These are phyloP conservation scores for Nemopilema nomurai DNA, from an alignment of 30 jellyfish, hydroid and myxozoan species.

Conservation along the genomic window DNA sequence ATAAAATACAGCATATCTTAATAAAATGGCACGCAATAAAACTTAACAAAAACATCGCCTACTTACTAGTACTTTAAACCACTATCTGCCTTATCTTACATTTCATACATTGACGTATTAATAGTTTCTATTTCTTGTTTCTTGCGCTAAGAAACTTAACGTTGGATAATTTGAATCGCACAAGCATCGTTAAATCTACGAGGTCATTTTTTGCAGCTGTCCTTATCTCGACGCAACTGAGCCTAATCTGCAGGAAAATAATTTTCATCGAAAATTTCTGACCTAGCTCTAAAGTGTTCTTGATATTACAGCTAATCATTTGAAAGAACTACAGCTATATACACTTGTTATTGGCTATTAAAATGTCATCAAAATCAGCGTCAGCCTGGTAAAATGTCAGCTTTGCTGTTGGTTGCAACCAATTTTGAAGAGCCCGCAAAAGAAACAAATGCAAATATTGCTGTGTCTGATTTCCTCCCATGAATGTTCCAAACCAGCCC, in stretches of 20 bases:
- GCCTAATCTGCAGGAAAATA: not conserved
- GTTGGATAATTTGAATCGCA: not conserved
- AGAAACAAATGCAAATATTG: too few relatives aligned
- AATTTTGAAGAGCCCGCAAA: too few relatives aligned
- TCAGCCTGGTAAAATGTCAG: too few relatives aligned
- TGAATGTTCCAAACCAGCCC: too few relatives aligned
- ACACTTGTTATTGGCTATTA: too few relatives aligned
- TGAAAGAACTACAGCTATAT: not conserved
- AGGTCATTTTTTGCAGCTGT: not conserved
- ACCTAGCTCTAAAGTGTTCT: not conserved
- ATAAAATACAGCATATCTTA: not conserved
- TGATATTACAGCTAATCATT: too few relatives aligned
- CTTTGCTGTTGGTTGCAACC: too few relatives aligned
- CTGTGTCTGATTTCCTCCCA: too few relatives aligned
- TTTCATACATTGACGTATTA: too few relatives aligned
- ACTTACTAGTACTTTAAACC: not conserved
- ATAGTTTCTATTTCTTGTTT: not conserved
- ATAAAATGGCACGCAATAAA: not conserved
- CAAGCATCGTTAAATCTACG: not conserved
- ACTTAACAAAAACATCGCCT: not conserved
- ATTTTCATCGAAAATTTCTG: not conserved
- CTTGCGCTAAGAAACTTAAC: not conserved
- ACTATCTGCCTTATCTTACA: not conserved
- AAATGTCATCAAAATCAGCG: too few relatives aligned
- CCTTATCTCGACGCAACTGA: not conserved